Evolutionary conservation across 1,140 invertebrate species (phyloP), one percentile per base, ranked within the genome.

Genomic region (Lerema accius): DNA sequence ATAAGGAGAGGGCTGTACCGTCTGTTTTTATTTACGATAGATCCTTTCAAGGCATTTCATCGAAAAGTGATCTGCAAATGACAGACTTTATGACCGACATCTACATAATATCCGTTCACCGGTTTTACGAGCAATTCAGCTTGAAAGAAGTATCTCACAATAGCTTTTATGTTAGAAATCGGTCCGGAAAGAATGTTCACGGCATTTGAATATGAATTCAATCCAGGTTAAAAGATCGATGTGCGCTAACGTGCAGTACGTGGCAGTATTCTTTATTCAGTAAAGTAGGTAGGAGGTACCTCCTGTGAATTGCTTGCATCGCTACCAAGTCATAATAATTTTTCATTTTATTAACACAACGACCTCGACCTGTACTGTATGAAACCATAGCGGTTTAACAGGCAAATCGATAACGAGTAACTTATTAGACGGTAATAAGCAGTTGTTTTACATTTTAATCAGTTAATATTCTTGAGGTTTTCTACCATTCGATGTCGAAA

Each of bases 31-130:
- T 32, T 32, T 32, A 32, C 28, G 28, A 32, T 32, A 32, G 28
- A 49, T 32, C 26, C 13, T 32, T 23, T 49, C 13, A 15, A 49
- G 26, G 19, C 46, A 32, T 13, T 49, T 49, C 23, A 15, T 55
- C 13, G 15, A 2, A 55, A 63, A 69, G 58, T 63, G 69, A 72
- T 72, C 59, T 65, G 63, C 39, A 58, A 72, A 72, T 66, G 66
- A 61, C 59, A 65, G 68, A 65, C 68, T 72, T 72, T 72, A 72
- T 68, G 63, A 56, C 66, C 58, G 46, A 62, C 60, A 68, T 67
- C 63, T 69, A 62, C 65, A 71, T 71, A 71, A 71, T 67, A 67
- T 65, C 49, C 64, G 65, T 71, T 67, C 63, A 67, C 50, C 66
- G 69, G 55, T 71, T 71, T 71, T 65, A 71, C 62, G 69, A 68